Conservation (phyloP, 2,797 vertebrate species). For the Smutsia temminckii region DNA sequence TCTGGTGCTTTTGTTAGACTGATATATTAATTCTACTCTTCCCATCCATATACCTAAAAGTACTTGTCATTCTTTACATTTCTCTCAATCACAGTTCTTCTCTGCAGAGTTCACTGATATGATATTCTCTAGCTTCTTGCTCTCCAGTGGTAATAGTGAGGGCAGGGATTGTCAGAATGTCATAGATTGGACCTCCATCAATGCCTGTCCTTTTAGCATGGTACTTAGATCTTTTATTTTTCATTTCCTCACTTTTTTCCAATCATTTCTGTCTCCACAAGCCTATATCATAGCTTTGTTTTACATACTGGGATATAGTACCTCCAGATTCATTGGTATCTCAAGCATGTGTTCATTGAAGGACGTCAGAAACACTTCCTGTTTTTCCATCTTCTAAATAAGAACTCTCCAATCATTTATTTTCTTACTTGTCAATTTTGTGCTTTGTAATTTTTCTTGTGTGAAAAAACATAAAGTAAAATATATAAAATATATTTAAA, state of each 20-base stretch:
- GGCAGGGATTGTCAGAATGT: neutral
- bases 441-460: neutral
- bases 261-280: neutral
- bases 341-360: neutral
- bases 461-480: neutral
- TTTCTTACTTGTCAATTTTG: neutral
- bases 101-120: neutral
- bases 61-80: neutral
- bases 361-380: neutral
- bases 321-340: neutral
- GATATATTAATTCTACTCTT: neutral
- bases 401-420: neutral
- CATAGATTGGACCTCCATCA: too few relatives aligned
- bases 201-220: accelerated
- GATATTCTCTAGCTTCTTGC: neutral
- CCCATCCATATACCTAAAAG: neutral
- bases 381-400: neutral
- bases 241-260: neutral
- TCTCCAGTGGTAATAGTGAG: neutral
- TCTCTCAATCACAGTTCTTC: neutral
- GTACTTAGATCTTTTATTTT: neutral
- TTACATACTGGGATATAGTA: neutral
- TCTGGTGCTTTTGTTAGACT: neutral
- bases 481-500: neutral
- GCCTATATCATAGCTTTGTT: neutral